These are phyloP conservation scores for Geodia barretti DNA, from an alignment of 37 sponge, comb jelly and placozoan species.

Conservation along the genomic window DNA sequence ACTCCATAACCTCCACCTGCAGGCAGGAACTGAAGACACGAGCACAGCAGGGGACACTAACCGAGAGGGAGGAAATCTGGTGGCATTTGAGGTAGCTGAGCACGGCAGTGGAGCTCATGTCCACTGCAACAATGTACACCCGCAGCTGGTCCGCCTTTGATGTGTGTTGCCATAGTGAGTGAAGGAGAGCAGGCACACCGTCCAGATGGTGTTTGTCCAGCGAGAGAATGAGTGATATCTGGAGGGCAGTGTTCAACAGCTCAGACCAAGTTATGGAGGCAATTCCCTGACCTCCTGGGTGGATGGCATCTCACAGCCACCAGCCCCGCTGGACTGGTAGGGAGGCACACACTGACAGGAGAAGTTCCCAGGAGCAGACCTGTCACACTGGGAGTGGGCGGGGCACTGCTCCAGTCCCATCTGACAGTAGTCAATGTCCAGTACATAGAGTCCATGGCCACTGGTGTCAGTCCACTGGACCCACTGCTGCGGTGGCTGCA, in stretches of 20 bases:
- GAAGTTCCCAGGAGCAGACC: conserved; percentile 63
- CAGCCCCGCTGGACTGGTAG: neutral
- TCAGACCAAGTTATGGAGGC: too few species aligned
- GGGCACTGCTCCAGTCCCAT: conserved; percentile 58
- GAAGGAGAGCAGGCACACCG: conserved; percentile 37
- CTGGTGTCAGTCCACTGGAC: conserved; percentile 23
- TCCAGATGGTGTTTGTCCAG: conserved; percentile 50
- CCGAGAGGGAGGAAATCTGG: neutral
- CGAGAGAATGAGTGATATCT: conserved; percentile 35
- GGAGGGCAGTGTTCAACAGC: too few species aligned
- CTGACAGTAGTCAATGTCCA: conserved; percentile 68
- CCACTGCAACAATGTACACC: conserved; percentile 53
- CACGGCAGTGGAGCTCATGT: conserved; percentile 1
- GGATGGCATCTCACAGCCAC: neutral
- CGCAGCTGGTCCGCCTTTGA: conserved; percentile 2
- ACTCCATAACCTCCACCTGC: conserved; percentile 24
- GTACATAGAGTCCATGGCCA: conserved; percentile 53
- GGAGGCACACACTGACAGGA: conserved; percentile 47
- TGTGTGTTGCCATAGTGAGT: conserved; percentile 40
- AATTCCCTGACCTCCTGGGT: neutral
- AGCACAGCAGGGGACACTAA: too few species aligned
- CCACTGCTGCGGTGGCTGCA: conserved; percentile 45
- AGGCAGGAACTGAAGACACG: neutral
- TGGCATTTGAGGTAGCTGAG: conserved; percentile 45
- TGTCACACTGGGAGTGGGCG: conserved; percentile 42